phyloP scores from a whole-genome alignment of 2,113 vertebrate species.

The Gambusia holbrooki region DNA sequence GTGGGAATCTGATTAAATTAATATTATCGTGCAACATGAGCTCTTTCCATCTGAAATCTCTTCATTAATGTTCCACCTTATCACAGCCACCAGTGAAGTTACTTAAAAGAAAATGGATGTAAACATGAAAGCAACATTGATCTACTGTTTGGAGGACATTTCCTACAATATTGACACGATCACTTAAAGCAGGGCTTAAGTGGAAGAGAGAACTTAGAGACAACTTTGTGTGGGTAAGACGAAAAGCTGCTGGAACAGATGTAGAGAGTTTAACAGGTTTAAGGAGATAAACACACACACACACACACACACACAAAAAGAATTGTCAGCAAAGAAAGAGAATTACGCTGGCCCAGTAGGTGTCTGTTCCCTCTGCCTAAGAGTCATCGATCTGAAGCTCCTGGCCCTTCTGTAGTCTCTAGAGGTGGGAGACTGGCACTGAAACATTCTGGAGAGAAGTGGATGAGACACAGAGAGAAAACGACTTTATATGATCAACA shows the following conservation, averaged over 20 bases:
- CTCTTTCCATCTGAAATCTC: no score
- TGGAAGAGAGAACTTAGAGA: background rate
- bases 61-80: no score
- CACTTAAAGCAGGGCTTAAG: background rate
- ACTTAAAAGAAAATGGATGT: background rate
- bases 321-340: constrained; percentile 54
- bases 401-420: constrained; percentile 41
- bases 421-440: constrained; percentile 27
- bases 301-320: constrained; percentile 9
- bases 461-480: constrained; percentile 3
- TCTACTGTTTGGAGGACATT: background rate
- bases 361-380: constrained; percentile 39
- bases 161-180: background rate
- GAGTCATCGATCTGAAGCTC: constrained; percentile 55
- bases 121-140: constrained; percentile 34
- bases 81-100: background rate
- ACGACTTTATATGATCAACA: constrained; percentile 19
- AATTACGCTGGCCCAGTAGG: constrained; percentile 45
- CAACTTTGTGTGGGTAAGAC: background rate
- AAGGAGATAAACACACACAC: constrained; percentile 7
- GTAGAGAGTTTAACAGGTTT: constrained; percentile 40
- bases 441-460: constrained; percentile 38
- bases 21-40: no score
- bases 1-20: no score
- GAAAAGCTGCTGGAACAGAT: constrained; percentile 2